A percentile compares a stretch with the other conserved stretches of the same genome.
Evolutionary conservation across 2,113 vertebrate genomes (phyloP).

Genomic region (Scartelaos histophorus): DNA sequence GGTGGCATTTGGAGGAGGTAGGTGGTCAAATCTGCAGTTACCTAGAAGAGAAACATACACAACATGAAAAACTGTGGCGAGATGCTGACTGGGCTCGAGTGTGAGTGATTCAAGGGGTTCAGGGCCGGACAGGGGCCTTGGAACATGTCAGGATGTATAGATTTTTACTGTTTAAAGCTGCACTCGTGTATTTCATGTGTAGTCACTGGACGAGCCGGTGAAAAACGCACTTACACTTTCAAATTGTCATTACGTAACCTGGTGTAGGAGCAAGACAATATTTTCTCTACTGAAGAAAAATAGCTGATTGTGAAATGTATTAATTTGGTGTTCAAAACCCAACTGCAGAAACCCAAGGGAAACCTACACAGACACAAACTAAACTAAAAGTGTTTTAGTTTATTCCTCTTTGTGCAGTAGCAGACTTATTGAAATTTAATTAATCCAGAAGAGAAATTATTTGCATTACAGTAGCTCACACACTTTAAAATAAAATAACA

Average conservation of each 20-base stretch:
- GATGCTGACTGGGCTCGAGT: constrained; percentile 14
- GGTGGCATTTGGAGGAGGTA: not conserved
- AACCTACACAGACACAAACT: too few species aligned
- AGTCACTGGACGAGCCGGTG: not conserved
- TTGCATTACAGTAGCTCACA: too few species aligned
- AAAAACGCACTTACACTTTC: not conserved
- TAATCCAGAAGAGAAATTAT: too few species aligned
- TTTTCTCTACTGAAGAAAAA: too few species aligned
- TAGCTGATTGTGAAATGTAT: not conserved
- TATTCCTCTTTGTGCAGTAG: too few species aligned
- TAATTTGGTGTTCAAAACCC: too few species aligned
- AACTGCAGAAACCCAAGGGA: too few species aligned
- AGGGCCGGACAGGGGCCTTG: not conserved
- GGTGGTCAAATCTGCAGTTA: constrained; percentile 7
- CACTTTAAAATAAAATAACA: too few species aligned
- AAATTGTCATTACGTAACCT: not conserved
- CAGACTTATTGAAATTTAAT: too few species aligned
- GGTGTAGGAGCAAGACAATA: not conserved
- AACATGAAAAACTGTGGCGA: constrained; percentile 17
- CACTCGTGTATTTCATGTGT: not conserved
- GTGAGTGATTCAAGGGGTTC: constrained; percentile 32
- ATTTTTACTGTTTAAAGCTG: constrained; percentile 3
- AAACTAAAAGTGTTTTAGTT: too few species aligned
- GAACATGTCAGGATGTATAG: constrained; percentile 10
- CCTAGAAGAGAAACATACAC: constrained; percentile 6